Conservation (phyloP, 1,140 invertebrate species). For the Aporrectodea caliginosa region DNA sequence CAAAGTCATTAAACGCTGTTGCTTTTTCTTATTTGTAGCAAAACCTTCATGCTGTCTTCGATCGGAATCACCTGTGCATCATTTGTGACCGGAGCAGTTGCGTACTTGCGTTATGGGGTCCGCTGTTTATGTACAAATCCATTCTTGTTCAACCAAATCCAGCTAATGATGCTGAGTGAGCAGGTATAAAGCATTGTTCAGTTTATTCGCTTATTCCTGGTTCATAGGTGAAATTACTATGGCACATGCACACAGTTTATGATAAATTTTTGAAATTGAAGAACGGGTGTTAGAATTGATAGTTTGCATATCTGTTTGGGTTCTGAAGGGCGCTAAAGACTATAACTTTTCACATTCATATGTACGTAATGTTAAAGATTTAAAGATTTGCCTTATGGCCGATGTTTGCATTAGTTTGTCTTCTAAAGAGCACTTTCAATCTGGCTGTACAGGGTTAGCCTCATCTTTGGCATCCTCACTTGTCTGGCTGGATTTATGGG, state of each 20-base stretch:
- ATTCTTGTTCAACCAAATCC: background rate
- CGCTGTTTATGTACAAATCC: conserved; percentile 71
- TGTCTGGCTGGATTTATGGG: conserved; percentile 89
- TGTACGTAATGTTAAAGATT: no score
- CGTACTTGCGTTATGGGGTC: conserved; percentile 95
- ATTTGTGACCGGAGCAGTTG: conserved; percentile 92
- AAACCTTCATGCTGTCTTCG: conserved; percentile 88
- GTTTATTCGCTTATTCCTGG: no score
- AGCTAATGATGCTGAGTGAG: conserved; percentile 4
- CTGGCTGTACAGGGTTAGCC: conserved; percentile 59
- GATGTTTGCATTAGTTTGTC: no score
- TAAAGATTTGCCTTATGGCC: no score
- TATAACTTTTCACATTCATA: background rate
- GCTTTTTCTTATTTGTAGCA: conserved; percentile 63
- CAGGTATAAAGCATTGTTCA: no score
- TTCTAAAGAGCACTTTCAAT: conserved; percentile 1
- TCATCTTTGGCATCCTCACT: conserved; percentile 88
- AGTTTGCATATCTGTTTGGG: no score
- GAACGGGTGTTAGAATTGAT: no score
- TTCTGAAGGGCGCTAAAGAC: no score
- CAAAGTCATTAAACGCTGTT: no score
- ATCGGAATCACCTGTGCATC: conserved; percentile 92
- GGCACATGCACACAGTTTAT: no score
- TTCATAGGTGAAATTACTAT: no score
- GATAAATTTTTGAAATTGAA: no score